phyloP scores from a whole-genome alignment of 2,113 vertebrate species.

The Halcyon senegalensis region DNA sequence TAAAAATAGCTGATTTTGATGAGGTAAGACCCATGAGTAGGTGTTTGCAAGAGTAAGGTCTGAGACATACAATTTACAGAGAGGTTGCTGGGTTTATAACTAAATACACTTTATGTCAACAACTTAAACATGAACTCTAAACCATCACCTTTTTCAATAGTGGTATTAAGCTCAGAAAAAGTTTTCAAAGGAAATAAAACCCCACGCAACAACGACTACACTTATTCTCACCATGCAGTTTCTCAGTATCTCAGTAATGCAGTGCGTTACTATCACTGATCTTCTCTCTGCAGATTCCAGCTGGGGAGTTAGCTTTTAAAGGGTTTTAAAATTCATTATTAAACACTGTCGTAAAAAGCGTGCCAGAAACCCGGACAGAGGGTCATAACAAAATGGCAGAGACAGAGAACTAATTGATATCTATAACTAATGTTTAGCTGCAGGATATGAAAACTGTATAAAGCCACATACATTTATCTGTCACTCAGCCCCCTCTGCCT shows the following conservation, averaged over 20 bases:
- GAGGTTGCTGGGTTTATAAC: conserved; percentile 52
- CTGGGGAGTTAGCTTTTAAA: conserved; percentile 59
- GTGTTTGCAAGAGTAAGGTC: not conserved
- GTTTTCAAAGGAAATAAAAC: not conserved
- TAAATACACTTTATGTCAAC: conserved; percentile 34
- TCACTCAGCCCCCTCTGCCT: conserved; percentile 28
- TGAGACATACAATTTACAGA: not conserved
- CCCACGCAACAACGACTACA: not conserved
- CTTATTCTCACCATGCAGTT: not conserved
- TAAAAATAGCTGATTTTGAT: not conserved
- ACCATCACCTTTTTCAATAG: conserved; percentile 28
- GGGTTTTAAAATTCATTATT: conserved; percentile 58
- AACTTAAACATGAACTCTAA: conserved; percentile 29
- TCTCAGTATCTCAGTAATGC: conserved; percentile 10
- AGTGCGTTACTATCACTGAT: conserved; percentile 47
- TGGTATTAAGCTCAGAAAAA: not conserved
- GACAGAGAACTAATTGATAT: conserved; percentile 72
- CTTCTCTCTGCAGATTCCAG: conserved; percentile 40
- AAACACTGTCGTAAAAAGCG: conserved; percentile 66
- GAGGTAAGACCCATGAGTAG: not conserved
- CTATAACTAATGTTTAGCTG: conserved; percentile 72
- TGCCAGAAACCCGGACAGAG: conserved; percentile 65
- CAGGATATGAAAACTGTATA: conserved; percentile 63
- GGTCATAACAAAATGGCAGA: conserved; percentile 68
- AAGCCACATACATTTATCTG: conserved; percentile 64